Evolutionary conservation across 2,113 vertebrate species (phyloP), one percentile per base, ranked within the genome.

Genomic region (Megaceryle torquata): DNA sequence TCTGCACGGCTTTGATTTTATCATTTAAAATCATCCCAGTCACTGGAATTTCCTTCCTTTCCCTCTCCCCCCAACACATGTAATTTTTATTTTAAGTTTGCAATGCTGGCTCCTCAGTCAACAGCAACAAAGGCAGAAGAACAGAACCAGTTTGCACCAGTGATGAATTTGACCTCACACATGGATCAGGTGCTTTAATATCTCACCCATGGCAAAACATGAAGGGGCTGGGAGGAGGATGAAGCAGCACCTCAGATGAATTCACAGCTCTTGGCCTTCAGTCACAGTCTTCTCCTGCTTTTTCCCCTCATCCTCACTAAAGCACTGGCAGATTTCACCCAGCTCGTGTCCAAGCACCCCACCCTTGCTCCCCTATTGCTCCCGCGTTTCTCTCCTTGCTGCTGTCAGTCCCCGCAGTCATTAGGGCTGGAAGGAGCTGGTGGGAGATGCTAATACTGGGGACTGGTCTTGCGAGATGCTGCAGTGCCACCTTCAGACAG

Each of bases 401-500:
- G 35, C 2, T 79, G 41, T 0, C n/a, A 18, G 39, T n/a, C 25
- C 57, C 61, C 20, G 6, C 2, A 21, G n/a, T 21, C 72, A 6
- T 13, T 1, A 13, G 78, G 85, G 59, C 83, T 86, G 75, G 72
- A 56, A 22, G 85, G 72, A 84, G 65, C 72, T 5, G 39, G 20
- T 3, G 44, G 44, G 39, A 48, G 64, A 33, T 8, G 54, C 35
- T 7, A 1, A 16, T 5, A 6, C 12, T 1, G 5, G 63, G 39
- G 24, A 15, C 5, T 1, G 1, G 4, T 46, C 48, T 95, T 96
- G 74, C 0, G 35, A 97, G 97, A 95, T 64, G 89, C 11, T 94
- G 89, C 93, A 97, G 93, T 94, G 96, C 97, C 97, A 97, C 72
- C 97, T 96, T 96, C 97, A 97, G 97, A 93, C 93, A 77, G 95